phyloP scores from a whole-genome alignment of 2,888 invertebrate genomes.

The Xanthorhoe spadicearia region DNA sequence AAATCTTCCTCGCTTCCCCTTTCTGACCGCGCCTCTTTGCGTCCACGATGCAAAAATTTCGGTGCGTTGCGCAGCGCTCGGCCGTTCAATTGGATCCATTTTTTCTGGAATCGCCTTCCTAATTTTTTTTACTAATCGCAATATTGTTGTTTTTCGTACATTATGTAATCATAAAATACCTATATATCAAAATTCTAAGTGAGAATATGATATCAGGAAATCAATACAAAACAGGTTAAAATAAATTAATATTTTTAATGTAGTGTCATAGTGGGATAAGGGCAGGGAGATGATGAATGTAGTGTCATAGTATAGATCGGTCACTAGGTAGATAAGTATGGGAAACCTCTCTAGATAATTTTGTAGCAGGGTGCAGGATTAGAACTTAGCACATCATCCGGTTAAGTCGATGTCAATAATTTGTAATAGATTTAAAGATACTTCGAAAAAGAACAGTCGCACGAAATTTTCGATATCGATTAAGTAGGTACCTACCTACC shows the following conservation, averaged over 20 bases:
- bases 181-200: no score
- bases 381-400: neutral
- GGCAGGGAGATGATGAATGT: no score
- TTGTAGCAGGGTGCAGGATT: no score
- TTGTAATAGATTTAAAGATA: neutral
- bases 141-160: neutral
- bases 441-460: neutral
- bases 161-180: no score
- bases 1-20: conserved; percentile 51
- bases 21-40: conserved; percentile 54
- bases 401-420: neutral
- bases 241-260: no score
- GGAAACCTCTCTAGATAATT: no score
- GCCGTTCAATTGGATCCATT: conserved; percentile 48
- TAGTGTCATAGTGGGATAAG: no score
- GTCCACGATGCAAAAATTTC: conserved; percentile 73
- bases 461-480: neutral
- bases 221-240: no score
- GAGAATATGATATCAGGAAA: no score
- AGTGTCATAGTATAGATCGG: no score
- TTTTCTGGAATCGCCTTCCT: conserved; percentile 32
- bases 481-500: neutral
- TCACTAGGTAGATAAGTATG: no score
- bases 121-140: neutral
- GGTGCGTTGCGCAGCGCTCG: conserved; percentile 65